A percentile compares a stretch with the other conserved stretches of the same genome.
Conservation (phyloP, 1,140 invertebrate genomes). For the Adelges cooleyi region DNA sequence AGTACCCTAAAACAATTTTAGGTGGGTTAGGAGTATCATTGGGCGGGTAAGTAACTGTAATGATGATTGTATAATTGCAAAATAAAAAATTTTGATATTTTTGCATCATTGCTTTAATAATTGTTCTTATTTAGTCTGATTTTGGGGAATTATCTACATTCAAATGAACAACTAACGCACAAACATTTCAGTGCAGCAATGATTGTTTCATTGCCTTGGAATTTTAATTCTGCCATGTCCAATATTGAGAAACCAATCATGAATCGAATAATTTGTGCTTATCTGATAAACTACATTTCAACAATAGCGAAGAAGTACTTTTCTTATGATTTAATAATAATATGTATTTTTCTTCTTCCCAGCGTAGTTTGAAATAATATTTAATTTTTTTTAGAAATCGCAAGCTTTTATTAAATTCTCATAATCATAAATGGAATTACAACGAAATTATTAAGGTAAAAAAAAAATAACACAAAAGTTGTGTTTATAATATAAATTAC, state of each 20-base stretch:
- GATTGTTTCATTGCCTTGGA: conserved; percentile 71
- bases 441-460: conserved; percentile 41
- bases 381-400: conserved; percentile 5
- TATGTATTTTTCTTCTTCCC: not conserved
- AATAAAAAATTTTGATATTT: not conserved
- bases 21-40: conserved; percentile 72
- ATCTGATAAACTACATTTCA: conserved; percentile 46
- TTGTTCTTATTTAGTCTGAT: conserved; percentile 46
- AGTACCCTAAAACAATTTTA: conserved; percentile 50
- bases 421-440: conserved; percentile 40
- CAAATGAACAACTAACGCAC: conserved; percentile 45
- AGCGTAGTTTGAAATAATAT: too few species aligned
- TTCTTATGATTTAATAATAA: too few species aligned
- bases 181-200: conserved; percentile 55
- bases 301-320: conserved; percentile 40
- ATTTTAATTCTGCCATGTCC: conserved; percentile 57
- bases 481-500: not conserved
- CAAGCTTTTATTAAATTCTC: conserved; percentile 31
- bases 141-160: conserved; percentile 66
- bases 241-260: conserved; percentile 65
- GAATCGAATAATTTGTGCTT: conserved; percentile 62
- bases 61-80: not conserved
- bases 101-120: conserved; percentile 23
- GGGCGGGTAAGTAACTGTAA: conserved; percentile 46
- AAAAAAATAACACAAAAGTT: not conserved